Conservation (phyloP, 2,888 invertebrate species). For the Tenthredo livida region DNA sequence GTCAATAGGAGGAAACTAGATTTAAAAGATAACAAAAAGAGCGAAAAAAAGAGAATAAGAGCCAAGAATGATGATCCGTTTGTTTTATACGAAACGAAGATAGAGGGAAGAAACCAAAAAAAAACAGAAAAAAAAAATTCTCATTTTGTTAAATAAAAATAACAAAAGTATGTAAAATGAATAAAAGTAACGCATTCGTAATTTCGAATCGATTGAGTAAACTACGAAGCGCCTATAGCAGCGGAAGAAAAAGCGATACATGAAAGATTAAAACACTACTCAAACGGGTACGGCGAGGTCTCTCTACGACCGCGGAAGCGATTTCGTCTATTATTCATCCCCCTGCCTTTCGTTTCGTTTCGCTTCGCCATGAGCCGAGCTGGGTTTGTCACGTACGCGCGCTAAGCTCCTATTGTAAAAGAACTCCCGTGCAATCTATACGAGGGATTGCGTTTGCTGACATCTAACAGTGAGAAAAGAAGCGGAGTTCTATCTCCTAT, state of each 20-base stretch:
- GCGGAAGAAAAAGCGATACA: conserved; percentile 6
- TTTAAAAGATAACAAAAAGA: not conserved
- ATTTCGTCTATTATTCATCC: conserved; percentile 46
- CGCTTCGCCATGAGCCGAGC: conserved; percentile 20
- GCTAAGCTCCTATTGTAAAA: conserved; percentile 5
- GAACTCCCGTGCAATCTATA: conserved; percentile 1
- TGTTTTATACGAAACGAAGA: not conserved
- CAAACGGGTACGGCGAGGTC: not conserved
- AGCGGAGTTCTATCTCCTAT: not conserved
- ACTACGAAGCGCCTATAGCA: not conserved
- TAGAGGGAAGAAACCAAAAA: not conserved
- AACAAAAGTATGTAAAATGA: not conserved
- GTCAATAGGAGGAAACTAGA: not conserved
- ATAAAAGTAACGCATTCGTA: not conserved
- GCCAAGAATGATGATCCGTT: not conserved
- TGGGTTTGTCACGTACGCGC: conserved; percentile 44
- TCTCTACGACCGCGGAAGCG: conserved; percentile 35
- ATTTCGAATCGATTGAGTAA: conserved; percentile 20
- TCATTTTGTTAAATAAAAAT: not conserved
- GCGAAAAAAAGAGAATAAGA: not conserved
- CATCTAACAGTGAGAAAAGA: not conserved
- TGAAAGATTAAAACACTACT: conserved; percentile 33
- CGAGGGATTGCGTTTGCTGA: not conserved
- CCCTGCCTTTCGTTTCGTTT: conserved; percentile 33
- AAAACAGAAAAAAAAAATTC: not conserved